Evolutionary conservation across 2,797 vertebrate genomes (phyloP), one percentile per base, ranked within the genome.

Genomic region (Pangasius macronema): DNA sequence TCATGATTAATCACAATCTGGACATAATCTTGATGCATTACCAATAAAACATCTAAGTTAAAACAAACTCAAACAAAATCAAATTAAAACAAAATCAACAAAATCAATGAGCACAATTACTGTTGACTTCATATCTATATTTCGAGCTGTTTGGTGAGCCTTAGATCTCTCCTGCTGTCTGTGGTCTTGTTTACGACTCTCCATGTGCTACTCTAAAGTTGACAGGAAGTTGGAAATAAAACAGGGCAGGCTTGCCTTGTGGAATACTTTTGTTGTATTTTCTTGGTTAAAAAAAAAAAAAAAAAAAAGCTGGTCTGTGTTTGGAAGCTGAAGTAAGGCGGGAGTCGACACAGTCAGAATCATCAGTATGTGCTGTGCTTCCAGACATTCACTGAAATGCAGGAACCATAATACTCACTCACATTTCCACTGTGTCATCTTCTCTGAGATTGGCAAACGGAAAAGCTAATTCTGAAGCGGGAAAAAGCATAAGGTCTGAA

Each of bases 221-320:
- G 88, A 81, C 57, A 22, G 70, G 42, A 30, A 77, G 33, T 20
- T 67, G 63, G 61, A 24, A 4, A 5, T 9, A 20, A 0, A 22
- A 22, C 68, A 72, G 67, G 16, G 22, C 70, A 46, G 70, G 10
- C 22, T 42, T 46, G 10, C 36, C 36, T 72, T 16, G 46, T 16
- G 10, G 13, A 53, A 53, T 51, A 76, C 1, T n/a, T n/a, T n/a
- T 75, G 42, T 51, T 51, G 24, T n/a, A 5, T 75, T 51, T 51
- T 72, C 70, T 75, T 76, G 46, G 42, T 75, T 46, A 46, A 46
- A 46, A 46, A 46, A 46, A 46, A 42, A 59, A 76, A 36, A 51
- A 83, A 87, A 70, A 63, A 87, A 80, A 67, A 85, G 49, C 83
- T 81, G 80, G 67, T 75, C 79, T 87, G 65, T 84, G 87, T 88